Base-by-base conservation (phyloP, 2,888 invertebrate species). In the Calameuta idolon region DNA sequence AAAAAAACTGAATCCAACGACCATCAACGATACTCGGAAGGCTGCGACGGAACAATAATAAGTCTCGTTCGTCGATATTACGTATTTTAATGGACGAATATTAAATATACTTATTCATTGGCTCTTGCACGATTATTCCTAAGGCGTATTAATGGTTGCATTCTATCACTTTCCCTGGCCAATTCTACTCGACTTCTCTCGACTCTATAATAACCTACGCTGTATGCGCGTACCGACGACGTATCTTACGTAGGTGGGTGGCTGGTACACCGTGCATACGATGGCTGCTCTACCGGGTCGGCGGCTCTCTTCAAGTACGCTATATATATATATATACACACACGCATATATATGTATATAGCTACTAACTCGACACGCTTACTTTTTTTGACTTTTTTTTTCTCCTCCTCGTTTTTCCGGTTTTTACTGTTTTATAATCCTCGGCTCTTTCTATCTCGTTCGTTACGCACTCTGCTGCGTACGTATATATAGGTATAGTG, bases 121-220 rank as follows among this genome's bases (percentile, higher is more conserved):
- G 55, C 23, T 23, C 9, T 9, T 9, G 55, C 55, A 23, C 55
- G 23, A 23, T 23, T 55, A 55, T 23, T 23, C 55, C 23, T 23
- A 55, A 40, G 73, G 73, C 37, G 74, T 75, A 75, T 74, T 40
- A 79, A 75, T 79, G 69, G 73, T 55, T 55, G 71, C 76, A 75
- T 69, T 75, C 69, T 69, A 34, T 30, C 34, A n/a, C 40, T 33
- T 23, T 73, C 31, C 55, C 73, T 34, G 30, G 34, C 15, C 69
- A 69, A 75, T 75, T 71, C 73, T 75, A 73, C 35, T 73, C 73
- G 69, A 37, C 71, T 77, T 34, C 37, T 69, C n/a, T 69, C 55
- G 0, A 40, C n/a, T 33, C 31, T 71, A 5, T 69, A 15, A 33
- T 37, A 31, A 55, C 55, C 23, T 55, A 23, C 23, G 55, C 9